These are phyloP conservation scores for Florisuga fusca DNA, from an alignment of 2,797 vertebrate genomes.

Conservation along the genomic window DNA sequence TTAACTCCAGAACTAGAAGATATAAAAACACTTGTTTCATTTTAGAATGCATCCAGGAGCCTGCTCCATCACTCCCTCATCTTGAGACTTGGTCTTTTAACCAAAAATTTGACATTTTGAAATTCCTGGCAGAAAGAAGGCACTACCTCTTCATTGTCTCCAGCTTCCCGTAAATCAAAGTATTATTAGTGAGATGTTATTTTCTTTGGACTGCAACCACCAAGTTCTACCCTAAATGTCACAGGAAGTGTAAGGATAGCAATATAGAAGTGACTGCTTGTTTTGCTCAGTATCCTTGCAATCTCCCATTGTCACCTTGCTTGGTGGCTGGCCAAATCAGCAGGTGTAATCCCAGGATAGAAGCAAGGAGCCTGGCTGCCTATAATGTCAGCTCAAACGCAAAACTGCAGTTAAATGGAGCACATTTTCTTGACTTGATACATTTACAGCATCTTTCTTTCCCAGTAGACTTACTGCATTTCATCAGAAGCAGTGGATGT, in stretches of 20 bases:
- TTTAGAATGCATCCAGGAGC: constrained; percentile 1
- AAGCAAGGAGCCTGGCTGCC: background rate
- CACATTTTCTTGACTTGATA: background rate
- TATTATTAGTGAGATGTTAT: background rate
- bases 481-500: background rate
- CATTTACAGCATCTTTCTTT: background rate
- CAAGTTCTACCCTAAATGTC: background rate
- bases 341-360: background rate
- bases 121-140: background rate
- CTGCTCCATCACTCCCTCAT: background rate
- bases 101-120: background rate
- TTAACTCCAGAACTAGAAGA: background rate
- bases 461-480: background rate
- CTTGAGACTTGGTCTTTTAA: background rate
- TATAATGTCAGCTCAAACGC: background rate
- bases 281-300: background rate
- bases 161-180: background rate
- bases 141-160: background rate
- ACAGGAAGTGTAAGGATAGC: background rate
- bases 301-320: background rate
- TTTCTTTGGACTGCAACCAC: background rate
- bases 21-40: background rate
- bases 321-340: background rate
- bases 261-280: background rate
- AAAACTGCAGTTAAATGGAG: background rate